These are phyloP conservation scores for Pterobdella sp. DNA, from an alignment of 2,888 invertebrate species.

Conservation along the genomic window DNA sequence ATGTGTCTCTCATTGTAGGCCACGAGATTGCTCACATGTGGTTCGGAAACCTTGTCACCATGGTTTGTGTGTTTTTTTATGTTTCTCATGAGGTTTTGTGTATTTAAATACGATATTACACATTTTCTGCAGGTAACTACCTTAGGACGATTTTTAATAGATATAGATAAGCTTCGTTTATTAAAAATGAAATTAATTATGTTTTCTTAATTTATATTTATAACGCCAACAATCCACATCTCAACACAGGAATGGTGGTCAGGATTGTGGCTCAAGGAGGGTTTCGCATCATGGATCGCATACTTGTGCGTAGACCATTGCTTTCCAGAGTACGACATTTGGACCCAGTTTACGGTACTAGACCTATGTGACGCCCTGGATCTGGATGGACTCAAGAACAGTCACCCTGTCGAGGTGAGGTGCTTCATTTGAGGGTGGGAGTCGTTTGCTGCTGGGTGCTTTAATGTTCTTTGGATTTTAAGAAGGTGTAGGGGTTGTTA, in stretches of 20 bases:
- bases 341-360: constrained; percentile 89
- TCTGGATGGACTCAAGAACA: constrained; percentile 75
- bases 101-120: not conserved
- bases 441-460: no score
- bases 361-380: constrained; percentile 71
- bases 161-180: not conserved
- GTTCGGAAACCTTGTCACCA: constrained; percentile 95
- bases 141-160: no score
- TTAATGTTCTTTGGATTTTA: no score
- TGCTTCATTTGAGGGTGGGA: not conserved
- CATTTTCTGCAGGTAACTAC: no score
- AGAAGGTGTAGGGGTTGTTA: not conserved
- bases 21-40: constrained; percentile 95
- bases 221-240: no score
- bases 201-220: no score
- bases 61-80: no score
- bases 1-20: constrained; percentile 63
- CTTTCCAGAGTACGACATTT: constrained; percentile 90
- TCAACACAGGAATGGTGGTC: constrained; percentile 94
- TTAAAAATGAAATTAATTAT: not conserved
- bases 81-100: constrained; percentile 6
- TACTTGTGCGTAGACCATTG: constrained; percentile 82
- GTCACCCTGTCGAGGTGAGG: constrained; percentile 84
- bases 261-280: constrained; percentile 87
- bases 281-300: constrained; percentile 90